A percentile compares a stretch with the other conserved stretches of the same genome.
phyloP scores from a whole-genome alignment of 2,797 vertebrate species.

The Coluber constrictor region DNA sequence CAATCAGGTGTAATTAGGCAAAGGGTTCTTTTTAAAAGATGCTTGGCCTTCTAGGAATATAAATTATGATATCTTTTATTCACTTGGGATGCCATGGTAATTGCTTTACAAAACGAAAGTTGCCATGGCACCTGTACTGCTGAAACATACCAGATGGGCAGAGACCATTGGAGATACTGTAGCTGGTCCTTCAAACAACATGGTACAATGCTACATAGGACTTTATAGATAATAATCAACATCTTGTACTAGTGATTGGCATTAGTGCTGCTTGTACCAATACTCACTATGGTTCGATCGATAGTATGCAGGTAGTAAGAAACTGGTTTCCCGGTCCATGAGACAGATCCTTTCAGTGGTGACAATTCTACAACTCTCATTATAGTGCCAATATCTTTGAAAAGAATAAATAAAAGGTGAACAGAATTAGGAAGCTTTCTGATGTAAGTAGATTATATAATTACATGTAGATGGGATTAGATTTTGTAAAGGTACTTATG shows the following conservation, averaged over 20 bases:
- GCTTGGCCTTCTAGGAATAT: neutral
- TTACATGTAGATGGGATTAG: neutral
- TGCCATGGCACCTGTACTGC: neutral
- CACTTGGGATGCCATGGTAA: neutral
- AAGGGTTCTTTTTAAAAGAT: neutral
- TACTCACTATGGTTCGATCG: constrained; percentile 98
- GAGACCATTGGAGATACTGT: neutral
- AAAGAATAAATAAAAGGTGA: neutral
- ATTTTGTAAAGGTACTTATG: neutral
- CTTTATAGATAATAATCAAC: neutral
- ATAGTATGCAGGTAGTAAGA: constrained; percentile 99
- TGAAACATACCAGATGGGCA: neutral
- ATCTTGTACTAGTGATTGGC: neutral
- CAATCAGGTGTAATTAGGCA: neutral
- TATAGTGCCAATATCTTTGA: constrained; percentile 97
- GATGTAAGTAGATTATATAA: neutral
- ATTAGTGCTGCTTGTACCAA: neutral
- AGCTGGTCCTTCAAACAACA: neutral
- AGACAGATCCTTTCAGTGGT: constrained; percentile 95
- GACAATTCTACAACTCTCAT: constrained; percentile 98
- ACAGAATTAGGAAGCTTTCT: neutral
- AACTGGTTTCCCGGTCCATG: constrained; percentile 98
- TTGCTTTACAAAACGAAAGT: neutral
- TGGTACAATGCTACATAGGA: neutral
- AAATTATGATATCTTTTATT: neutral